Evolutionary conservation across 2,797 vertebrate genomes (phyloP).

Genomic region (Hipposideros larvatus): DNA sequence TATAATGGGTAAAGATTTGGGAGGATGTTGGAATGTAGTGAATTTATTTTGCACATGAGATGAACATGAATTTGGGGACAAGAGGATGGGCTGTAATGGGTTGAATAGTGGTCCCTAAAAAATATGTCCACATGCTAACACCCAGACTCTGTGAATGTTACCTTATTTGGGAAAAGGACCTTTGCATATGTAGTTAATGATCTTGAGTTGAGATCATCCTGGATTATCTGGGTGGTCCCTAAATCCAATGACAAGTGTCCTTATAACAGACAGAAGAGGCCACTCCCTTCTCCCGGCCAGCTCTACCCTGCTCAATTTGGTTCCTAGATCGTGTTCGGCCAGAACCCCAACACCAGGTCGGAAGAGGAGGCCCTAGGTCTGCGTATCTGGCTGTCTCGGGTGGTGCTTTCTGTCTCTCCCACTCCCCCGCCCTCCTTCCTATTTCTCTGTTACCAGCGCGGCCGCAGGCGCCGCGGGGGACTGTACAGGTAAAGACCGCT

Average conservation of each 20-base stretch:
- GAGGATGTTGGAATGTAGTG: neutral
- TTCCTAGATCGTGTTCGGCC: neutral
- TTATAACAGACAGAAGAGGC: conserved; percentile 33
- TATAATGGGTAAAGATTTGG: neutral
- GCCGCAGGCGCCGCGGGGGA: conserved; percentile 54
- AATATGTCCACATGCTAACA: neutral
- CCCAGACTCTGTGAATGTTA: neutral
- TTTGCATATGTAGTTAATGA: neutral
- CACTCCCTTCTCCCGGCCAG: accelerated
- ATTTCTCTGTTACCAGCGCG: neutral
- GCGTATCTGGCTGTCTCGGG: neutral
- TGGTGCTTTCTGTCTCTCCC: conserved; percentile 16
- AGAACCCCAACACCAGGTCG: neutral
- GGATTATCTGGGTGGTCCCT: neutral
- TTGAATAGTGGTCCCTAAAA: neutral
- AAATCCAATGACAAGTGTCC: conserved; percentile 4
- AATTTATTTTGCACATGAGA: neutral
- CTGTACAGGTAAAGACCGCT: conserved; percentile 77
- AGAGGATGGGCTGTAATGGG: neutral
- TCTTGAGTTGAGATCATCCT: neutral
- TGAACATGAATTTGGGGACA: neutral
- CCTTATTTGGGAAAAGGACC: neutral
- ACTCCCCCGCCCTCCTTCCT: conserved; percentile 6
- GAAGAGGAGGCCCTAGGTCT: neutral
- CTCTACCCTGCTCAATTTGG: neutral